These are phyloP conservation scores for Smittia sp. DNA, from an alignment of 2,888 invertebrate genomes.

Conservation along the genomic window DNA sequence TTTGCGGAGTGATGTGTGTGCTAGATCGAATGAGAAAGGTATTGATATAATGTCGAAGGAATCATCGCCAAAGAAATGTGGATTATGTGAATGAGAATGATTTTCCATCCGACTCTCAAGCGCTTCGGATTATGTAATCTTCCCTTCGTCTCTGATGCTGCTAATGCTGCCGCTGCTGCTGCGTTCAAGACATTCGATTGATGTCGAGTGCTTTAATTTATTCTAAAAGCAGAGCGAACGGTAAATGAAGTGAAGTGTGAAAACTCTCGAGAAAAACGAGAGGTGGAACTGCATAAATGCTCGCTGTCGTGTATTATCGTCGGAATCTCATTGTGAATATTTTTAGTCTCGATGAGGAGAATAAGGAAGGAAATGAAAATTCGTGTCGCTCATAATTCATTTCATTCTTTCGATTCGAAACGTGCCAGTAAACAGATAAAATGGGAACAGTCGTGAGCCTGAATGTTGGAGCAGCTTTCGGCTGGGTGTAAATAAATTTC, in stretches of 20 bases:
- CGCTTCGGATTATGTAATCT: constrained; percentile 22
- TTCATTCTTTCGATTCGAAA: constrained; percentile 26
- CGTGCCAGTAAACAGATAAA: constrained; percentile 22
- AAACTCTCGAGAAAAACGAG: constrained; percentile 6
- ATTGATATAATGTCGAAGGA: constrained; percentile 3
- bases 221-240: background rate
- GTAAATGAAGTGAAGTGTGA: constrained; percentile 34
- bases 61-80: background rate
- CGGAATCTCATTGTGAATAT: background rate
- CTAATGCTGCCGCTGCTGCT: background rate
- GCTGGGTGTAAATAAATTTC: no score
- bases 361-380: background rate
- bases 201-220: background rate
- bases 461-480: background rate
- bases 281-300: background rate
- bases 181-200: background rate
- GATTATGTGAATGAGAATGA: constrained; percentile 8
- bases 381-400: background rate
- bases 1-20: constrained; percentile 3
- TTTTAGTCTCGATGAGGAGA: background rate
- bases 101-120: background rate
- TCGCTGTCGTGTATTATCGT: background rate
- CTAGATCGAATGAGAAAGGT: background rate
- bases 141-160: background rate
- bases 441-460: background rate